Percentiles rank a stretch among this genome's conserved stretches.
Conservation (phyloP, 1,140 invertebrate species). For the Nephotettix cincticeps region DNA sequence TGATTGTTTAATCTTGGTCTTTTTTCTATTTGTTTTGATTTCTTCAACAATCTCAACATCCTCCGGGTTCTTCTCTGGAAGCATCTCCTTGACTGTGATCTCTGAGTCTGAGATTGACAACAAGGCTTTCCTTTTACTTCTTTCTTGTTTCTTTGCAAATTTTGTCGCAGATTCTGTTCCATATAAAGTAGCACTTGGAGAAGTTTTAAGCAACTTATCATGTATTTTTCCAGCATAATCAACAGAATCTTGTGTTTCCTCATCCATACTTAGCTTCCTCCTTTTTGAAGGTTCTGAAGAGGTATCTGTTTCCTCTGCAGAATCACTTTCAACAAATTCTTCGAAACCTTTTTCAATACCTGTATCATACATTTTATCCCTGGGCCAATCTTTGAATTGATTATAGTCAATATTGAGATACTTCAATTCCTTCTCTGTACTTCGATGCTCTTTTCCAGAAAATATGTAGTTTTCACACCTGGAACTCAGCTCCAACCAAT, state of each 20-base stretch:
- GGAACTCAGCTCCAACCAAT: conserved; percentile 57
- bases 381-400: conserved; percentile 59
- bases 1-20: too few species aligned
- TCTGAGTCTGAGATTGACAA: conserved; percentile 50
- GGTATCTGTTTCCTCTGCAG: conserved; percentile 21
- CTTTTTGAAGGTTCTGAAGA: conserved; percentile 2
- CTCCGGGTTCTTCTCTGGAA: conserved; percentile 50
- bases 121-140: background rate
- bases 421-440: conserved; percentile 58
- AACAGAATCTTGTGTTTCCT: background rate
- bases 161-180: background rate
- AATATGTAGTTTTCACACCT: conserved; percentile 60
- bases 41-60: conserved; percentile 33
- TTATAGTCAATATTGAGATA: conserved; percentile 65
- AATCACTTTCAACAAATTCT: conserved; percentile 37
- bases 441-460: conserved; percentile 57
- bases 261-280: background rate
- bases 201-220: background rate
- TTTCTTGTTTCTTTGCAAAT: conserved; percentile 3
- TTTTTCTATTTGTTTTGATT: too few species aligned
- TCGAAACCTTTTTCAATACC: conserved; percentile 60
- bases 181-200: background rate
- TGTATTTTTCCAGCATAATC: background rate
- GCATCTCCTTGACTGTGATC: conserved; percentile 51
- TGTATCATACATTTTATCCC: conserved; percentile 47